Conservation (phyloP, 1,140 invertebrate genomes). For the Brachystomella parvula region DNA sequence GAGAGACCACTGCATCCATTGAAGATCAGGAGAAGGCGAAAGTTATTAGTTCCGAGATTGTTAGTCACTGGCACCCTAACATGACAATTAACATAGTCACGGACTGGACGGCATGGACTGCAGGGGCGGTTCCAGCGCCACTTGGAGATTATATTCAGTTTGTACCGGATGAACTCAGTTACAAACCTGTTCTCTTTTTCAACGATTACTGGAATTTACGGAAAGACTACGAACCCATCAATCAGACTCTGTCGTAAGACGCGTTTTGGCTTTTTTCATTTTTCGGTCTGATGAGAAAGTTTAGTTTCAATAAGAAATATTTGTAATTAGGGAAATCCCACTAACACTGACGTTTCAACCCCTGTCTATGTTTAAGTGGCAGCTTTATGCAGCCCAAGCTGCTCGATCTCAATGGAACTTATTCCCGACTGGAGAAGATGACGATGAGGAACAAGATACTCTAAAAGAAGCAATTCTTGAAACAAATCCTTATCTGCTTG, state of each 20-base stretch:
- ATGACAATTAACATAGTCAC: conserved; percentile 89
- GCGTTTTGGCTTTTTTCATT: conserved; percentile 1
- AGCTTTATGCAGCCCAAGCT: conserved; percentile 84
- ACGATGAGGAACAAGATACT: conserved; percentile 91
- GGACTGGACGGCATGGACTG: conserved; percentile 89
- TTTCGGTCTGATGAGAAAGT: not conserved
- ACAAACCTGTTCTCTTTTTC: conserved; percentile 89
- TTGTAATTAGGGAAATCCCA: conserved; percentile 49
- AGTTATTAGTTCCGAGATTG: conserved; percentile 71
- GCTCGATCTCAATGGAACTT: conserved; percentile 71
- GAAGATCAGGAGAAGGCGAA: conserved; percentile 67
- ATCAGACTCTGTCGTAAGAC: conserved; percentile 64
- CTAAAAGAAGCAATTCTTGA: conserved; percentile 94
- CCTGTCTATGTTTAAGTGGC: conserved; percentile 92
- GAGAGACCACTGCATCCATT: conserved; percentile 67
- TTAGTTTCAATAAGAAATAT: no score
- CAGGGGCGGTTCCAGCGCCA: conserved; percentile 66
- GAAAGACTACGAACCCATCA: conserved; percentile 90
- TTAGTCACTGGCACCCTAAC: conserved; percentile 99
- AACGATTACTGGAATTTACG: conserved; percentile 99
- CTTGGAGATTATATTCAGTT: conserved; percentile 91
- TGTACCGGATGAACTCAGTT: conserved; percentile 66
- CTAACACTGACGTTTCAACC: conserved; percentile 84
- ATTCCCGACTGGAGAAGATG: conserved; percentile 58
- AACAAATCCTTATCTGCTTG: conserved; percentile 92